Evolutionary conservation across 1,140 invertebrate genomes (phyloP), one percentile per base, ranked within the genome.

Genomic region (Drosophila busckii): DNA sequence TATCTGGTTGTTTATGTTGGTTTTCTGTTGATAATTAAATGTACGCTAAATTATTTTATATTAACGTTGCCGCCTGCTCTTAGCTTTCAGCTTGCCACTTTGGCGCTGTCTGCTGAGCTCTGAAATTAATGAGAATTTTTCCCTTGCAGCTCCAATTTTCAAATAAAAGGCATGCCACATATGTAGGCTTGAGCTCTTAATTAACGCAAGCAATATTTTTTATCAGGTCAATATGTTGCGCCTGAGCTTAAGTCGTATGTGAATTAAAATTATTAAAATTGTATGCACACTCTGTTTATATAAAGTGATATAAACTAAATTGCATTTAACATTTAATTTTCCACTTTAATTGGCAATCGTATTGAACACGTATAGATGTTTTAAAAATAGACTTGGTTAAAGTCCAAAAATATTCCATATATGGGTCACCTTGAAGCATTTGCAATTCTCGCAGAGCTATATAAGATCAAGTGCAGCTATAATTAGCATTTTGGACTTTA

Each of bases 1-100:
- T 17, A n/a, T 44, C 31, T 40, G 34, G 54, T 32, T 38, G 13
- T 19, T 10, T 38, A 8, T 38, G 32, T 25, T 9, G 10, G 37
- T 42, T 38, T 64, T 64, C 20, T n/a, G n/a, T 44, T 70, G 70
- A 82, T 82, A 70, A 83, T 82, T 83, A 70, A 75, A 80, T 69
- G 32, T 48, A 41, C 25, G 53, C 55, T 46, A 59, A 75, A 82
- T 66, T 56, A 62, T 62, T 66, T 44, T 23, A 59, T 46, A 45
- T 60, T 31, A 22, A 52, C 50, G 35, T 63, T 49, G 55, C 28
- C 38, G 16, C 41, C 25, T 19, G 10, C 38, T 7, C 28, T 50
- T 4, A 15, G 9, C 35, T 22, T 23, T 8, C 32, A 13, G n/a
- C 1, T 20, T 16, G 4, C 23, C 23, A 15, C 32, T 29, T 35